phyloP scores from a whole-genome alignment of 2,113 vertebrate species.

The Phylloscopus whistleri region DNA sequence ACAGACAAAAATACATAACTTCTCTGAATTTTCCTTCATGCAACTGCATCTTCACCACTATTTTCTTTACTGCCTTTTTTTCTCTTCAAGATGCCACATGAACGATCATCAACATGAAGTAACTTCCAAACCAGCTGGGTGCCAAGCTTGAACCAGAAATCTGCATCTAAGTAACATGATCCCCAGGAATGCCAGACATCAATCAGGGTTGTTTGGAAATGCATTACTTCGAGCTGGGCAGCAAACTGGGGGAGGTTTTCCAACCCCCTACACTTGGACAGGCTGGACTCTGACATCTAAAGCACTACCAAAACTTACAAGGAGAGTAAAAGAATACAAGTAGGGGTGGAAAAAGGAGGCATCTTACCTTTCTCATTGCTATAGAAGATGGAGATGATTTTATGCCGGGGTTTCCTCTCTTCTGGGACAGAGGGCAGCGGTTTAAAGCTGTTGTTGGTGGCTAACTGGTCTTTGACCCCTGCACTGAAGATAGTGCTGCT shows the following conservation, averaged over 20 bases:
- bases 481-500: constrained; percentile 89
- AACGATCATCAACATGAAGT: not conserved
- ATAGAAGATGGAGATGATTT: constrained; percentile 96
- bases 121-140: not conserved
- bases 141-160: not conserved
- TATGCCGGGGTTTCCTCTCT: constrained; percentile 90
- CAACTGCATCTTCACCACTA: not conserved
- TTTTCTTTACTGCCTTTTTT: not conserved
- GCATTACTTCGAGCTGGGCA: not conserved
- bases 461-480: constrained; percentile 86
- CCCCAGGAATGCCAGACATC: not conserved
- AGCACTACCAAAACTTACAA: not conserved
- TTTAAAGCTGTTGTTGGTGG: constrained; percentile 91
- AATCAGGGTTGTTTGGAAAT: not conserved
- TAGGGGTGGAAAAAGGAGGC: not conserved
- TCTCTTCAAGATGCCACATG: not conserved
- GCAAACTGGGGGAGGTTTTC: not conserved
- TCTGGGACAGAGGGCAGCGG: constrained; percentile 95
- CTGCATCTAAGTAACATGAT: not conserved
- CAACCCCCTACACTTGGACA: not conserved
- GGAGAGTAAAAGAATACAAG: not conserved
- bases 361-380: constrained; percentile 88
- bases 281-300: not conserved
- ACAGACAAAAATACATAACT: not conserved
- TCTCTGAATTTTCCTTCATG: not conserved